phyloP scores from a whole-genome alignment of 2,888 invertebrate species.

The Stratiomys singularior region DNA sequence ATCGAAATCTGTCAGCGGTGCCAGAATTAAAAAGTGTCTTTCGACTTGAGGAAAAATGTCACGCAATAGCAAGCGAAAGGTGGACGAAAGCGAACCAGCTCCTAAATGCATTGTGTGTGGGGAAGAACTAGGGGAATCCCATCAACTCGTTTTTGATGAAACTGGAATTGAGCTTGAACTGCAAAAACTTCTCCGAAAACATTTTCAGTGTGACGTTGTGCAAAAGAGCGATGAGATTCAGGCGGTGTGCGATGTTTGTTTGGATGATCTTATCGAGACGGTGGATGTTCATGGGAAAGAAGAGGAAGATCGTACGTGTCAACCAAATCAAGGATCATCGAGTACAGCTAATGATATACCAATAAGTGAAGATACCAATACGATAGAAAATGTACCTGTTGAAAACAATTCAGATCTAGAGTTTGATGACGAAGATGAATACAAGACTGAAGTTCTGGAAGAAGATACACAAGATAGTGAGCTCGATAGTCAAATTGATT shows the following conservation, averaged over 20 bases:
- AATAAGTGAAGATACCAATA: constrained; percentile 42
- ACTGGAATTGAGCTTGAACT: constrained; percentile 60
- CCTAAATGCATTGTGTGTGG: constrained; percentile 57
- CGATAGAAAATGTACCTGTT: background rate
- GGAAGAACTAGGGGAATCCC: constrained; percentile 51
- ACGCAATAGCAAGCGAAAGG: constrained; percentile 30
- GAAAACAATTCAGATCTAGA: background rate
- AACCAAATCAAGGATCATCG: background rate
- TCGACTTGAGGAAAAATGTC: constrained; percentile 25
- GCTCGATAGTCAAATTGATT: constrained; percentile 49
- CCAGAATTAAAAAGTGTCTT: constrained; percentile 15
- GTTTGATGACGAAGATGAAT: background rate
- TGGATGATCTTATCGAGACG: constrained; percentile 58
- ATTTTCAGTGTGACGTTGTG: constrained; percentile 56
- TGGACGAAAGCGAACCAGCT: background rate
- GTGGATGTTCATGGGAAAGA: constrained; percentile 56
- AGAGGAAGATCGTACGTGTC: background rate
- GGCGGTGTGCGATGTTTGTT: constrained; percentile 58
- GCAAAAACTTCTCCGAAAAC: constrained; percentile 56
- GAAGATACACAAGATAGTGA: constrained; percentile 49
- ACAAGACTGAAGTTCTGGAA: constrained; percentile 28
- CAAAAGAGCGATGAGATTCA: constrained; percentile 52
- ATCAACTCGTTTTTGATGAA: constrained; percentile 60
- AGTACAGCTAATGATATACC: background rate
- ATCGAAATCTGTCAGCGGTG: background rate